These are phyloP conservation scores for Drosophila bipectinata DNA, from an alignment of 1,140 invertebrate genomes.

Conservation along the genomic window DNA sequence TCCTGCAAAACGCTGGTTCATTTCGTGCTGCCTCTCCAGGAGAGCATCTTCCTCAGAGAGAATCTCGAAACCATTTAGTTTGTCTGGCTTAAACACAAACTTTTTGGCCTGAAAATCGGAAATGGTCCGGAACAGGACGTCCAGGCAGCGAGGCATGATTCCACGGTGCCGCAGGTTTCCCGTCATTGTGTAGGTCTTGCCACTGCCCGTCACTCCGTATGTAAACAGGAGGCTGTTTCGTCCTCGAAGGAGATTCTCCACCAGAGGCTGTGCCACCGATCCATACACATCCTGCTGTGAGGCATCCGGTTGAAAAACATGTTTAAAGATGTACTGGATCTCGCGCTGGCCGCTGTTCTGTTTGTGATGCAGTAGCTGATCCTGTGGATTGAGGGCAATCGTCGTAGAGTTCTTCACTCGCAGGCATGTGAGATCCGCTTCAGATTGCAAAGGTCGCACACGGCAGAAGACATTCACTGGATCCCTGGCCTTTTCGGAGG, in stretches of 20 bases:
- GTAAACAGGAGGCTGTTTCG: constrained; percentile 97
- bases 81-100: constrained; percentile 96
- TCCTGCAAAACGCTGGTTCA: constrained; percentile 84
- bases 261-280: constrained; percentile 92
- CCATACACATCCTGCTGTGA: constrained; percentile 93
- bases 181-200: constrained; percentile 98
- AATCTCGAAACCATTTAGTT: constrained; percentile 96
- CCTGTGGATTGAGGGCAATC: constrained; percentile 86
- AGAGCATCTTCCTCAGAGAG: constrained; percentile 94
- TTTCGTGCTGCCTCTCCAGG: constrained; percentile 88
- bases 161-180: constrained; percentile 90
- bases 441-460: constrained; percentile 89
- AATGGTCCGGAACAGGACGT: constrained; percentile 96
- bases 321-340: constrained; percentile 91
- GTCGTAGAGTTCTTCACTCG: constrained; percentile 89
- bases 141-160: constrained; percentile 94
- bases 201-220: constrained; percentile 98
- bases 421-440: constrained; percentile 88
- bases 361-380: constrained; percentile 87
- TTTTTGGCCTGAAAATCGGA: constrained; percentile 90
- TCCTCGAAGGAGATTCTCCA: constrained; percentile 91
- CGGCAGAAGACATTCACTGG: constrained; percentile 95
- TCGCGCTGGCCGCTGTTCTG: constrained; percentile 86
- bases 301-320: constrained; percentile 92
- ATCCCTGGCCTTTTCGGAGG: constrained; percentile 54